These are phyloP conservation scores for Lucinisca nassula DNA, from an alignment of 2,888 invertebrate species.

Conservation along the genomic window DNA sequence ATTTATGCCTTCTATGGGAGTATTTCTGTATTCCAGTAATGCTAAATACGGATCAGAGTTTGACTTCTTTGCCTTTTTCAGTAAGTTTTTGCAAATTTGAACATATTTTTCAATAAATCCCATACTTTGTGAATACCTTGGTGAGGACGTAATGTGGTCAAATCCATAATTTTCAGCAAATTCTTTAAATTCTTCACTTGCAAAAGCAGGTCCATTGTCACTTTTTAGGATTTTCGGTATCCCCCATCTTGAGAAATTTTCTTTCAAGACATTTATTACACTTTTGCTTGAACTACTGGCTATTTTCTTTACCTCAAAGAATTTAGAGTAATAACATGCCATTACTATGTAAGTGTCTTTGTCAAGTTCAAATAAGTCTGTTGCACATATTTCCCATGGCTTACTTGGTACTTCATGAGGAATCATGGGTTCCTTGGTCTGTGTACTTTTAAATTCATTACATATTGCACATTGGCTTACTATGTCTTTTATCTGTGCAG, in stretches of 20 bases:
- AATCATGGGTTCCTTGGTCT: neutral
- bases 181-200: neutral
- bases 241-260: neutral
- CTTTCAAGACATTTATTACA: neutral
- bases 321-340: neutral
- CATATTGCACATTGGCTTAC: neutral
- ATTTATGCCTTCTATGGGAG: neutral
- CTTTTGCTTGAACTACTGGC: neutral
- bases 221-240: neutral
- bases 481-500: neutral
- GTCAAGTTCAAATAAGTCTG: neutral
- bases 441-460: neutral
- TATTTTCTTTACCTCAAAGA: neutral
- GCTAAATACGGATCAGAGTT: neutral
- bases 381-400: neutral
- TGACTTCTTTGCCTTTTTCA: neutral
- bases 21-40: neutral
- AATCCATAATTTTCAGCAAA: slow-evolving; percentile 4
- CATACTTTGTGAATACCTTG: slow-evolving; percentile 3
- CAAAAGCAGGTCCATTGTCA: neutral
- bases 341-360: neutral
- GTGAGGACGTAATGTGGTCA: neutral
- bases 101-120: slow-evolving; percentile 2
- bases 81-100: neutral
- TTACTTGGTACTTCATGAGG: neutral